Percentiles rank a stretch among this genome's conserved stretches.
Conservation (phyloP, 2,888 invertebrate species). For the Latrodectus elegans region DNA sequence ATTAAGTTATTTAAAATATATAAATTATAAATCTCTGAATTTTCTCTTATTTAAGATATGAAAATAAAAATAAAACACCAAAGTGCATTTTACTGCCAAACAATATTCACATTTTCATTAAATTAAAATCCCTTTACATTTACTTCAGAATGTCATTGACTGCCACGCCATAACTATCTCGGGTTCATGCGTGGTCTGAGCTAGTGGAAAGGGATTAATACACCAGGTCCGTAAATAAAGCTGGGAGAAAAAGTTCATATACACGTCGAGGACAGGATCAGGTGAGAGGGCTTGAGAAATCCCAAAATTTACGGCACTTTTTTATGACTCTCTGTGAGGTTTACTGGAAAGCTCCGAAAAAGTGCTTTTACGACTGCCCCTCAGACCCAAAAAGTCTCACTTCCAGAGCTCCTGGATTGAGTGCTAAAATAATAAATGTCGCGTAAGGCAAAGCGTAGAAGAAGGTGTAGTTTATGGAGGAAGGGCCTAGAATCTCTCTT, state of each 20-base stretch:
- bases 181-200: no score
- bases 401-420: constrained; percentile 17
- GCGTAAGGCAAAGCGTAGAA: constrained; percentile 33
- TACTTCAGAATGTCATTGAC: no score
- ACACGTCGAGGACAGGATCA: constrained; percentile 51
- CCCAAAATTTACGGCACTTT: constrained; percentile 59
- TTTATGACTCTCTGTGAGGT: constrained; percentile 61
- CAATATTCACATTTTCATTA: no score
- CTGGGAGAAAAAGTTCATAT: constrained; percentile 45
- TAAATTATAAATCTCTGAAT: no score
- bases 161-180: no score
- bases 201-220: constrained; percentile 21
- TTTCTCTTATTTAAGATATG: no score
- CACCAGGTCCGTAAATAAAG: constrained; percentile 47
- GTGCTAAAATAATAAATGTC: constrained; percentile 63
- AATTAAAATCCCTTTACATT: no score
- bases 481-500: constrained; percentile 22
- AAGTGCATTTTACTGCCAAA: no score
- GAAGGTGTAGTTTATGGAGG: constrained; percentile 39
- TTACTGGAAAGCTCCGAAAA: constrained; percentile 56
- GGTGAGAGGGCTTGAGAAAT: constrained; percentile 45
- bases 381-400: constrained; percentile 27
- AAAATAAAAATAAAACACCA: no score
- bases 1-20: no score
- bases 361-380: constrained; percentile 43